These are phyloP conservation scores for Isoperla grammatica DNA, from an alignment of 2,888 invertebrate genomes.

Conservation along the genomic window DNA sequence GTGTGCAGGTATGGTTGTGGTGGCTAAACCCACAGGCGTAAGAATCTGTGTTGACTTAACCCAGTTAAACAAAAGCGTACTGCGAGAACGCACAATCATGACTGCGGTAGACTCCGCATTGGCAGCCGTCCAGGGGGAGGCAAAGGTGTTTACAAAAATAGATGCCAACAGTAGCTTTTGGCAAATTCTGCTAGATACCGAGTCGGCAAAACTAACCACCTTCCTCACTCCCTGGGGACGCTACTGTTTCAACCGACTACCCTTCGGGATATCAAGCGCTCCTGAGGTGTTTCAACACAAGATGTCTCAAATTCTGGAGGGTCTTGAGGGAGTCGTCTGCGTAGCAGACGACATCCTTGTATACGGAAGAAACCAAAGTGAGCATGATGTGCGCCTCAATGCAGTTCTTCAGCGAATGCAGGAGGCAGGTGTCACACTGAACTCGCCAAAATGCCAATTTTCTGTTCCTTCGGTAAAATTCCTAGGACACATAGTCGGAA, in stretches of 20 bases:
- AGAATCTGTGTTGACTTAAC: slow-evolving; percentile 37
- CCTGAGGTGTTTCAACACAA: slow-evolving; percentile 27
- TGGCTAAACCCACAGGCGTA: slow-evolving; percentile 34
- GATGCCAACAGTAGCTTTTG: slow-evolving; percentile 17
- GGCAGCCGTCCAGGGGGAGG: slow-evolving; percentile 29
- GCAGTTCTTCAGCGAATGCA: neutral
- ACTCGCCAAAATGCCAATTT: neutral
- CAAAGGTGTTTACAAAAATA: slow-evolving; percentile 27
- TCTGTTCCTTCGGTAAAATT: neutral
- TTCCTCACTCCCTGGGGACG: slow-evolving; percentile 31
- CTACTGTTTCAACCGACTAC: slow-evolving; percentile 26
- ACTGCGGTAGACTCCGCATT: slow-evolving; percentile 33
- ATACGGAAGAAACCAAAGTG: neutral
- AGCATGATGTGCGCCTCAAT: slow-evolving; percentile 1
- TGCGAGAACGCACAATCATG: slow-evolving; percentile 19
- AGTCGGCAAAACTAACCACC: slow-evolving; percentile 19
- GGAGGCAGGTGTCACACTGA: neutral
- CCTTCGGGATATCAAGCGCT: slow-evolving; percentile 26
- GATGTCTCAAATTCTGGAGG: slow-evolving; percentile 25
- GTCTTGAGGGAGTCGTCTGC: neutral
- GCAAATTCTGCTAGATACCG: slow-evolving; percentile 32
- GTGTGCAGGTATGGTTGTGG: slow-evolving; percentile 39
- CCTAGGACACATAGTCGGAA: slow-evolving; percentile 4
- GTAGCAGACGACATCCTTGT: slow-evolving; percentile 4
- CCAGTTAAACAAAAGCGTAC: slow-evolving; percentile 33